Evolutionary conservation across 2,797 vertebrate species (phyloP).

Genomic region (Amblyopsis hoosieri): DNA sequence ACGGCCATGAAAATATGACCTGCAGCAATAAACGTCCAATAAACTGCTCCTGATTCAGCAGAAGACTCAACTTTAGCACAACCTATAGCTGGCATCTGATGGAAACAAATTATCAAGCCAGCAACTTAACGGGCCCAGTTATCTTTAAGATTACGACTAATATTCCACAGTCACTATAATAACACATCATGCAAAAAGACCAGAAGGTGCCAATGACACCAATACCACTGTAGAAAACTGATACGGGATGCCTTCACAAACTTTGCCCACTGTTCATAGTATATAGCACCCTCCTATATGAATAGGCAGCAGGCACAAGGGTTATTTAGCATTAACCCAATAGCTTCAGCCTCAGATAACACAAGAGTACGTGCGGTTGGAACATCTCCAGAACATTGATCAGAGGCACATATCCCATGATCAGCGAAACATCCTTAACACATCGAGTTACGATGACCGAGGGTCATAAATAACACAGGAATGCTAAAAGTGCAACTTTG

Average conservation of each 20-base stretch:
- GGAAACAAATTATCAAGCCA: too few relatives aligned
- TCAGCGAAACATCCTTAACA: too few relatives aligned
- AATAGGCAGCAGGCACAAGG: slow-evolving; percentile 12
- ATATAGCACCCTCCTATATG: neutral
- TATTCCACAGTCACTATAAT: neutral
- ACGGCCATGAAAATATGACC: too few relatives aligned
- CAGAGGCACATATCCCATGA: neutral
- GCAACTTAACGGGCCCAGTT: slow-evolving; percentile 13
- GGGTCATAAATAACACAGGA: neutral
- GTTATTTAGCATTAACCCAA: neutral
- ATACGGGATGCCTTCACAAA: neutral
- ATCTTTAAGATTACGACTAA: slow-evolving; percentile 27
- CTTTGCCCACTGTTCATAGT: neutral
- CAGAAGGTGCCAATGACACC: neutral
- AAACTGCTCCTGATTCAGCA: too few relatives aligned
- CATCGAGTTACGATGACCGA: neutral
- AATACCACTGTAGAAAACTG: too few relatives aligned
- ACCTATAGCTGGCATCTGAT: too few relatives aligned
- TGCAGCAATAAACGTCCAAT: too few relatives aligned
- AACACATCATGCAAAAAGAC: neutral
- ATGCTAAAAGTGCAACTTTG: neutral
- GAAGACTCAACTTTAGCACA: too few relatives aligned
- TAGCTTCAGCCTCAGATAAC: slow-evolving; percentile 3
- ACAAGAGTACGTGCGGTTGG: slow-evolving; percentile 12
- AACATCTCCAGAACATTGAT: slow-evolving; percentile 9